Evolutionary conservation across 2,113 vertebrate genomes (phyloP), one percentile per base, ranked within the genome.

Genomic region (Mohoua ochrocephala): DNA sequence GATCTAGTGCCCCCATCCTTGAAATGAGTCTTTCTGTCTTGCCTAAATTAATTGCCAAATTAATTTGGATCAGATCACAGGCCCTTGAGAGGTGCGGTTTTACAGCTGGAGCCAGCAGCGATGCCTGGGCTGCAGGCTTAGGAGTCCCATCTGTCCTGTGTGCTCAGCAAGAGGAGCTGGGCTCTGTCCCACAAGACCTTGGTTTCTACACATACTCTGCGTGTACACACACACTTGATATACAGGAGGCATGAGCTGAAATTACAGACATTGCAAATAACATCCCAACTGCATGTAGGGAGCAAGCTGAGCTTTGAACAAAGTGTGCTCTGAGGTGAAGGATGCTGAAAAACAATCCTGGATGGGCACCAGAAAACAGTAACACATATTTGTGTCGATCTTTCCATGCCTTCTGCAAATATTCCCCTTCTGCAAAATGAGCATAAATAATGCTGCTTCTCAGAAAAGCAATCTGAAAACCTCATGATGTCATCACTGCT

Each of bases 171-270:
- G 17, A 64, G 44, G 10, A 64, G 30, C 15, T 56, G 37, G 24
- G 35, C 45, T 2, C 26, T 64, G 24, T 39, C 41, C 31, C 27
- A 16, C 0, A 0, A 31, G 37, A 22, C 24, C 14, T 73, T 2
- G 0, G 17, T 47, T 74, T 70, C 68, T 35, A 9, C n/a, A 42
- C 1, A 0, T 10, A 10, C 30, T 77, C 3, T 42, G 19, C 35
- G 19, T 54, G 47, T 35, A 28, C n/a, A 42, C n/a, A 42, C 11
- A 3, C 31, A 24, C 6, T 69, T 84, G 28, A 6, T 49, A 16
- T 11, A 41, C 42, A 49, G 39, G 16, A 19, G 31, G 12, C 16
- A 35, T 11, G n/a, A 30, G 14, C 20, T 73, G 68, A 87, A 68
- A 71, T 41, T n/a, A 26, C 35, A 56, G 42, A 15, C 42, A 19